These are phyloP conservation scores for Homalodisca vitripennis DNA, from an alignment of 1,140 invertebrate genomes.

Conservation along the genomic window DNA sequence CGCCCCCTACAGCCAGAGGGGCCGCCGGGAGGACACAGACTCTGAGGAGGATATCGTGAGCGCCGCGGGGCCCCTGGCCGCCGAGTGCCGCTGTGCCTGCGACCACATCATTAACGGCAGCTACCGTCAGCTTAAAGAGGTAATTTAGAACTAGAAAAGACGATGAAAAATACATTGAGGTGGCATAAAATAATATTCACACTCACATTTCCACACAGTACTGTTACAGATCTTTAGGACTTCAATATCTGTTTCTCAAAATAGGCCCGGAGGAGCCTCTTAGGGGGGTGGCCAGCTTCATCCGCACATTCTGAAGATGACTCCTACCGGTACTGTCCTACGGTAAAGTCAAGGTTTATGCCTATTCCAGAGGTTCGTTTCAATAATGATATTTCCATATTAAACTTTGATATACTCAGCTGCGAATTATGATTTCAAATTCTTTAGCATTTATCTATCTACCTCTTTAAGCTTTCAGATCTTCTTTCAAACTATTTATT, in stretches of 20 bases:
- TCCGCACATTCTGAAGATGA: not conserved
- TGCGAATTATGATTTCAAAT: too few species aligned
- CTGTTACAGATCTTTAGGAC: too few species aligned
- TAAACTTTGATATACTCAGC: too few species aligned
- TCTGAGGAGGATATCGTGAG: slow-evolving; percentile 28
- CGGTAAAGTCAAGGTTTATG: slow-evolving; percentile 1
- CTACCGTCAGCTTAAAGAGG: slow-evolving; percentile 31
- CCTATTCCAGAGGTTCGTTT: slow-evolving; percentile 19
- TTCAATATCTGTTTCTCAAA: too few species aligned
- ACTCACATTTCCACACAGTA: too few species aligned
- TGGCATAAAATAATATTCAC: too few species aligned
- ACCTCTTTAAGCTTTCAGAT: too few species aligned
- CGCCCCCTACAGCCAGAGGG: slow-evolving; percentile 9
- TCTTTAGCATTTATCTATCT: too few species aligned
- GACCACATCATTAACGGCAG: slow-evolving; percentile 32
- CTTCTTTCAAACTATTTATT: too few species aligned
- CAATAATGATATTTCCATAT: too few species aligned
- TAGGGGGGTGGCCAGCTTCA: not conserved
- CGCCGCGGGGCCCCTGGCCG: not conserved
- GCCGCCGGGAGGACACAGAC: slow-evolving; percentile 13
- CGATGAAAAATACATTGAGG: too few species aligned
- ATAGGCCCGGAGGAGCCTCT: not conserved
- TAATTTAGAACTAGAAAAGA: too few species aligned
- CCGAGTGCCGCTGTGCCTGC: slow-evolving; percentile 28
- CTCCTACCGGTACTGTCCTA: slow-evolving; percentile 1